Evolutionary conservation across 2,888 invertebrate genomes (phyloP), one percentile per base, ranked within the genome.

Genomic region (Ophion obscuratus): DNA sequence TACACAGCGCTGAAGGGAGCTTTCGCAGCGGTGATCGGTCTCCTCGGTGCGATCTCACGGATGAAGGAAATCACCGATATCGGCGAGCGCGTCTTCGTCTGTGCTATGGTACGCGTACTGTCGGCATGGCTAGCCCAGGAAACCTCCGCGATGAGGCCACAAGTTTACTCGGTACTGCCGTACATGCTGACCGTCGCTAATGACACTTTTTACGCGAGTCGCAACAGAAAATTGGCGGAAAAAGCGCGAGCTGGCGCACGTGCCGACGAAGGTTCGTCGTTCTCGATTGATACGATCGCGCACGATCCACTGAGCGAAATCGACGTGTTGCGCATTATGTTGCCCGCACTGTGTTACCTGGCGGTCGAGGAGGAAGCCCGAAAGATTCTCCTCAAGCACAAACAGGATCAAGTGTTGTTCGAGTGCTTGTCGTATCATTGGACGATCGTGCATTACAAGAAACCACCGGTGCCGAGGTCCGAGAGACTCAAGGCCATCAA

Each of bases 51-150:
- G 90, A 96, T 98, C 1, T 96, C 97, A 4, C 97, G 97, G 92
- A 96, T 96, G 92, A 96, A 96, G 90, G 97, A 97, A 86, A 95
- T 96, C 85, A 95, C 96, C 24, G 96, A 96, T 73, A 95, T 96
- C 81, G 95, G 95, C 82, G 97, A 97, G 90, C 97, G 97, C 93
- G 95, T 97, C 74, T 97, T 97, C 94, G 95, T 98, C n/a, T 97
- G 97, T 94, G 97, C 97, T 3, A 97, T 97, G 94, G 97, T 98
- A 11, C 95, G 98, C 89, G 97, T 98, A 57, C 94, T 98, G 76
- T 96, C 97, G 17, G 96, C 98, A n/a, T 98, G 98, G 98, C 94
- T 98, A 90, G 97, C 98, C 0, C 98, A 98, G 94, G 98, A 98
- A 95, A 98, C 98, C 0, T 96, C 97, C 1, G 97, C 98, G 0